phyloP scores from a whole-genome alignment of 2,113 vertebrate species.

The Vidua chalybeata region DNA sequence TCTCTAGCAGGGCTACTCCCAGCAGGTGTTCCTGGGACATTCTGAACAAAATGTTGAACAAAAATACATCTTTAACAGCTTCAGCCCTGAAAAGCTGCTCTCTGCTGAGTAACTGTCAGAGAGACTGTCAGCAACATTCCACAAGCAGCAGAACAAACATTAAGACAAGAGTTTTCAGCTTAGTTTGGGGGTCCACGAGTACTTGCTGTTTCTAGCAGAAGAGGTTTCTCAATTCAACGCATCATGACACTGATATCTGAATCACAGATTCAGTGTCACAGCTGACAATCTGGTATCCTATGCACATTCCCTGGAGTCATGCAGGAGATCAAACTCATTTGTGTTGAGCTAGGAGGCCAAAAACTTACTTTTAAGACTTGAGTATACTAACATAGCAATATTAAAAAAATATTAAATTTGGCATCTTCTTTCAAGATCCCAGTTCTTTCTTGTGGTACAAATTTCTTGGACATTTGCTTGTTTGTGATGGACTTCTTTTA shows the following conservation, averaged over 20 bases:
- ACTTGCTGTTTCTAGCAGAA: neutral
- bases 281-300: neutral
- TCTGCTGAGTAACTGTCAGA: constrained; percentile 47
- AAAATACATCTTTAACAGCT: constrained; percentile 43
- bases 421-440: neutral
- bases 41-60: constrained; percentile 29
- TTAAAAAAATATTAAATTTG: neutral
- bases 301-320: neutral
- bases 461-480: neutral
- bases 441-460: neutral
- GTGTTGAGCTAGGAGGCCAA: neutral
- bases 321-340: neutral
- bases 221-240: constrained; percentile 14
- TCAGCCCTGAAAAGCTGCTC: constrained; percentile 42
- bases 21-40: constrained; percentile 51
- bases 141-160: constrained; percentile 42
- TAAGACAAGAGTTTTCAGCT: constrained; percentile 11
- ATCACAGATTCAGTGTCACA: neutral
- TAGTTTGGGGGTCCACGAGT: neutral
- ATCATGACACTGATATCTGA: neutral
- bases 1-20: neutral
- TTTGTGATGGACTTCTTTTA: neutral
- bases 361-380: neutral
- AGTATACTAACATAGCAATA: neutral
- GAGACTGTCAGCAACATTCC: constrained; percentile 31